Percentiles rank a stretch among this genome's conserved stretches.
Evolutionary conservation across 2,113 vertebrate species (phyloP).

Genomic region (Salvelinus namaycush): DNA sequence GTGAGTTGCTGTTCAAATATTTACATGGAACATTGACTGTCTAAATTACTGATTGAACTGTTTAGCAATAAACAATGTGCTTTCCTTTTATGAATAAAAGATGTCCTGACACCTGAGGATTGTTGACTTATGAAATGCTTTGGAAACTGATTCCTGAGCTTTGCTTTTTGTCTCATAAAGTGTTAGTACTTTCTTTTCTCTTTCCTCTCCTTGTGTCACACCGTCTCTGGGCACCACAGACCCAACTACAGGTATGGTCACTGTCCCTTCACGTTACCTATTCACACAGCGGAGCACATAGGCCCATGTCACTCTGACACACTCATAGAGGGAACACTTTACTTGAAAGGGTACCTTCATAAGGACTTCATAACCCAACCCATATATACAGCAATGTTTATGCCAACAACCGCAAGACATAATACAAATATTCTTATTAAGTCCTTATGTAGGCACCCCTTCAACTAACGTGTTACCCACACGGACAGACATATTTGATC

Average conservation of each 20-base stretch:
- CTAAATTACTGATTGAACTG: too few species aligned
- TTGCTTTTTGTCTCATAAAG: too few species aligned
- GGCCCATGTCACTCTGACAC: too few species aligned
- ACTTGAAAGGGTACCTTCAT: not conserved
- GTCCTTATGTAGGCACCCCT: not conserved
- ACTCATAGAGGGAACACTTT: too few species aligned
- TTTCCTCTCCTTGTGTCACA: slow-evolving; percentile 7
- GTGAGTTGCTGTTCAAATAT: slow-evolving; percentile 49
- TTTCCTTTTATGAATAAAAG: too few species aligned
- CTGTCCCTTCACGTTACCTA: slow-evolving; percentile 3
- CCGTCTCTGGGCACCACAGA: slow-evolving; percentile 47
- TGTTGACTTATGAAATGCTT: too few species aligned
- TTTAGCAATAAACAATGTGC: too few species aligned
- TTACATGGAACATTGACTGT: not conserved
- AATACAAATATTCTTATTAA: not conserved
- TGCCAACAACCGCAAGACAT: not conserved
- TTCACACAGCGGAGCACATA: not conserved
- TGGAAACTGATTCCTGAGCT: too few species aligned
- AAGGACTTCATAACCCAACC: not conserved
- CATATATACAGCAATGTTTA: not conserved
- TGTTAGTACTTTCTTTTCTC: not conserved
- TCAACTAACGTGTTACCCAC: not conserved
- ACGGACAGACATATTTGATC: not conserved
- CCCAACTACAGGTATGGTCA: slow-evolving; percentile 65
- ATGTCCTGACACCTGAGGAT: too few species aligned